phyloP scores from a whole-genome alignment of 2,888 invertebrate species.

The Acrobasis consociella region DNA sequence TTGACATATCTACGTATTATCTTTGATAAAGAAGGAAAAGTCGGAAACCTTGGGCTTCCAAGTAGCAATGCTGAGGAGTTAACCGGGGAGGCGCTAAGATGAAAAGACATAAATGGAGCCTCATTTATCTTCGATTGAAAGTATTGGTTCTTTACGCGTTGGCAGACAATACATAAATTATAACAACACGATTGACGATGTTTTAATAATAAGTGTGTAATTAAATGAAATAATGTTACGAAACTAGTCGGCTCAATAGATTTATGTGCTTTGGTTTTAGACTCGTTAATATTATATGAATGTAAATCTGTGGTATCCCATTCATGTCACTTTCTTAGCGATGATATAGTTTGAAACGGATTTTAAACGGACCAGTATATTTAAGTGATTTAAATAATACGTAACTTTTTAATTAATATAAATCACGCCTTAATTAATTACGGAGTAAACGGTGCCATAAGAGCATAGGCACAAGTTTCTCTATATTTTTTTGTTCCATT shows the following conservation, averaged over 20 bases:
- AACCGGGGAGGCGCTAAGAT: too few relatives aligned
- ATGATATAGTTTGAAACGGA: neutral
- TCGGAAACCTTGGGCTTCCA: too few relatives aligned
- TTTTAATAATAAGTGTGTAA: neutral
- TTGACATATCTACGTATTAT: too few relatives aligned
- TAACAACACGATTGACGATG: neutral
- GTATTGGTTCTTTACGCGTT: neutral
- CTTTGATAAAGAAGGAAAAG: too few relatives aligned
- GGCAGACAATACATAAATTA: neutral
- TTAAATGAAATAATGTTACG: slow-evolving; percentile 4
- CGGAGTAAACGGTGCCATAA: too few relatives aligned
- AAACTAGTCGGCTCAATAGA: neutral
- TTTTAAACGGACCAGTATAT: too few relatives aligned
- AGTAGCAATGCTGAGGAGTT: too few relatives aligned
- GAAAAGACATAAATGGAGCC: neutral
- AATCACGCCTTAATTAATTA: too few relatives aligned
- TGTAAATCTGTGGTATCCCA: neutral
- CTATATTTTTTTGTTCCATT: too few relatives aligned
- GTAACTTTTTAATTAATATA: too few relatives aligned
- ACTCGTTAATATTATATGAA: neutral
- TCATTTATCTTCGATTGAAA: neutral
- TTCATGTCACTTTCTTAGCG: neutral
- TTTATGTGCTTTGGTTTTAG: slow-evolving; percentile 1
- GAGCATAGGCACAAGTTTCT: too few relatives aligned
- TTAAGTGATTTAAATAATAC: too few relatives aligned